Base-by-base conservation (phyloP, 2,888 invertebrate genomes). In the Eupsilia transversa region DNA sequence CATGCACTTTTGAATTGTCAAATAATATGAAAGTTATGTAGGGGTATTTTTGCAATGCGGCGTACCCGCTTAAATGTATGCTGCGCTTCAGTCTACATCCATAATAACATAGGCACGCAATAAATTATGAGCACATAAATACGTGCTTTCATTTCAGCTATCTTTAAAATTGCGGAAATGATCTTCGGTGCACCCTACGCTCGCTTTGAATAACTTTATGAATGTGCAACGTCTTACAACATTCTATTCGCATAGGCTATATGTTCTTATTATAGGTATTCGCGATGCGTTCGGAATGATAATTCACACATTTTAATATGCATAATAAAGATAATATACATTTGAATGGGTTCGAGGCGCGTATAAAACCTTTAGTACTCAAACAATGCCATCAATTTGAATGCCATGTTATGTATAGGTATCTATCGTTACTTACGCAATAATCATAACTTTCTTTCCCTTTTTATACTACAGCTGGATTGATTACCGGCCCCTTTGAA, bases 301-400 rank as follows among this genome's bases (percentile, higher is more conserved):
- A 87, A 88, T 79, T 72, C 69, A 71, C 59, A 69, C 35, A 74
- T n/a, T 72, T 72, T 71, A 65, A 67, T 81, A 83, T 78, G 79
- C 77, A 78, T 80, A 78, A 70, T 78, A 76, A 63, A 77, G 66
- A 75, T 66, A 80, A 80, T 76, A 74, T 79, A 72, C 77, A 68
- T 80, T 79, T 74, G 68, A 85, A 85, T 83, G 72, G 69, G 64
- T 54, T 71, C 75, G 66, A 56, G 69, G 54, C 63, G 67, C 61
- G 56, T 67, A 70, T 59, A 66, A 75, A 70, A 78, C 57, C 66
- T 73, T 77, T 72, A 71, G 71, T 75, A 66, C 70, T 79, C 69
- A 84, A 79, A 80, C 86, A 85, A 84, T 87, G 86, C 82, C 81
- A 84, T 85, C 80, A 87, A 87, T 88, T 86, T 86, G 72, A 84